A percentile compares a stretch with the other conserved stretches of the same genome.
Evolutionary conservation across 2,113 vertebrate genomes (phyloP).

Genomic region (Zosterops hypoxanthus): DNA sequence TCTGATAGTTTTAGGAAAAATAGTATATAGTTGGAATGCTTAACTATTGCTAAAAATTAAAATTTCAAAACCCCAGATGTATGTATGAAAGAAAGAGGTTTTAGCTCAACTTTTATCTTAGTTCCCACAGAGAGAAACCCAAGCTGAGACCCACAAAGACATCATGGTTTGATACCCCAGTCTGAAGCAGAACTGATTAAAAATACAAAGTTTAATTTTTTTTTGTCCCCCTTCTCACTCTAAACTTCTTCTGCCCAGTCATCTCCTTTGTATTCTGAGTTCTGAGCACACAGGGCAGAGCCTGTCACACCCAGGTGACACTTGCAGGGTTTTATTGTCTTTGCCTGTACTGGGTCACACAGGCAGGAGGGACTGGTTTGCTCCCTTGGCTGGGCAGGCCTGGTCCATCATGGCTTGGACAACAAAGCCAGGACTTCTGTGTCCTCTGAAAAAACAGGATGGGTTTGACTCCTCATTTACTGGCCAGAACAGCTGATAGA

Average conservation of each 20-base stretch:
- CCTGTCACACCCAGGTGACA: not conserved
- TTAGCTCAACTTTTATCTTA: not conserved
- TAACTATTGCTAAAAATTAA: not conserved
- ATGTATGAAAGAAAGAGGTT: not conserved
- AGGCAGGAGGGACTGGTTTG: not conserved
- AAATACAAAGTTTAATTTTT: not conserved
- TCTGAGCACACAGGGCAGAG: not conserved
- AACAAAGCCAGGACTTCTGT: not conserved
- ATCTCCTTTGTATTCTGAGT: not conserved
- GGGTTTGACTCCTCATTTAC: not conserved
- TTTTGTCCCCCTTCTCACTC: not conserved
- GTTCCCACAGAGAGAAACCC: not conserved
- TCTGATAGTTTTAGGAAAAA: not conserved
- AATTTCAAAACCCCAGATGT: not conserved
- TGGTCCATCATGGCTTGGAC: not conserved
- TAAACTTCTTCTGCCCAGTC: not conserved
- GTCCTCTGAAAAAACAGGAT: not conserved
- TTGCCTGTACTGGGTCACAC: not conserved
- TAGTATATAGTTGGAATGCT: not conserved
- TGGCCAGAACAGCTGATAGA: not conserved
- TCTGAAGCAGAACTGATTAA: not conserved
- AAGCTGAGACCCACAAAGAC: not conserved
- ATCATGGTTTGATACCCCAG: not conserved
- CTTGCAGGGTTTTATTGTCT: not conserved
- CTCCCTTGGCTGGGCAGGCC: not conserved